These are phyloP conservation scores for Peromyscus leucopus DNA, from an alignment of 2,113 vertebrate genomes.

Conservation along the genomic window DNA sequence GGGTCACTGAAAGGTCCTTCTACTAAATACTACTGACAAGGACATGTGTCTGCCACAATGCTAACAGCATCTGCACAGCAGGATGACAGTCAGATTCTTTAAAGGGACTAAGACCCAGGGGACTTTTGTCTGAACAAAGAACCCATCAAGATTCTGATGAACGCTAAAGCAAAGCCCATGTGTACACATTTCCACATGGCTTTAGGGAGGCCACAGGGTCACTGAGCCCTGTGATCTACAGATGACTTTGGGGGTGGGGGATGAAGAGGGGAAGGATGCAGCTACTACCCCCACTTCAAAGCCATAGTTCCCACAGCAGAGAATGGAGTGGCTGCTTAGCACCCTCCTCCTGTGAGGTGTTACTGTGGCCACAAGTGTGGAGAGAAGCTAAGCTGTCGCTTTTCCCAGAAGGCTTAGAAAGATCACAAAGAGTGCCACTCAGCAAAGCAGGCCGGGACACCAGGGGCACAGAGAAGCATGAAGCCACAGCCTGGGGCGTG, in stretches of 20 bases:
- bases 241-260: not conserved
- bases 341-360: not conserved
- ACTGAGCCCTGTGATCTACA: not conserved
- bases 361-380: not conserved
- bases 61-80: not conserved
- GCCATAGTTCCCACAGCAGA: not conserved
- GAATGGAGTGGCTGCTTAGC: not conserved
- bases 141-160: constrained; percentile 7
- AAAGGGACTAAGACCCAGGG: not conserved
- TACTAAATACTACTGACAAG: not conserved
- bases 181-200: not conserved
- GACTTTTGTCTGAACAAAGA: not conserved
- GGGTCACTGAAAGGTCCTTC: not conserved
- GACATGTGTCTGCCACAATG: not conserved
- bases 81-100: not conserved
- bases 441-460: not conserved
- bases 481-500: not conserved
- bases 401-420: not conserved
- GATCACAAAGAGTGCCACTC: not conserved
- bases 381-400: not conserved
- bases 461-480: not conserved
- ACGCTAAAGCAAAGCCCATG: not conserved
- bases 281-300: not conserved
- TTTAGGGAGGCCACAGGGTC: not conserved
- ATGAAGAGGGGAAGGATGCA: not conserved